Base-by-base conservation (phyloP, 2,797 vertebrate species). In the Pagetopsis macropterus region DNA sequence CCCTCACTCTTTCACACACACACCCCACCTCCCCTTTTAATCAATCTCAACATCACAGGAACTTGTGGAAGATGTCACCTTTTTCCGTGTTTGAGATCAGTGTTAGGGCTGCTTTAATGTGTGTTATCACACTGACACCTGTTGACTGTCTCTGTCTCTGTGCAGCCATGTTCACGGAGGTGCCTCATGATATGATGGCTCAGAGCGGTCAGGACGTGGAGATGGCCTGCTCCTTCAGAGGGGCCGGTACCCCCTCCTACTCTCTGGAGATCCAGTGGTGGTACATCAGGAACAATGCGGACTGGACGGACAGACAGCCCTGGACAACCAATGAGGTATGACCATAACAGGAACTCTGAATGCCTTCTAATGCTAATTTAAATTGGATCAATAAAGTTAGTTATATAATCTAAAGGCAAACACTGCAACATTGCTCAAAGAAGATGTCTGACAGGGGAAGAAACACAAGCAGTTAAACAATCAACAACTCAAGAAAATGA, bases 241-340 rank as follows among this genome's bases (percentile, higher is more conserved):
- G 98, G 65, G 96, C 95, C 0, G 95, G 97, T 58, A 96, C 94
- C 9, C 97, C 97, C 1, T 97, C 97, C 43, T 97, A 97, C 79
- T 98, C 97, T 0, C 93, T 99, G 33, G 97, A 99, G 94, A 99
- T 99, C 88, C 98, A 99, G 94, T 99, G 98, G 97, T 99, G 98
- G 98, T 99, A 98, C 64, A 94, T 97, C 84, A 95, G 96, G 75
- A 95, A 95, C 91, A 95, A 95, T 87, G 87, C 87, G 61, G 97
- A 97, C 89, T 97, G 96, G 96, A 95, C 93, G 0, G 96, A 98
- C 90, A 96, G 96, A 82, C 95, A 97, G 86, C 92, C 95, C 0
- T 97, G 96, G 96, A 94, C 92, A 69, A 94, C 95, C 50, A 95
- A 92, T 81, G 95, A 96, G 94, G 96, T 97, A 87, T 70, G 84